Base-by-base conservation (phyloP, 2,797 vertebrate genomes). In the Triplophysa bombifrons region DNA sequence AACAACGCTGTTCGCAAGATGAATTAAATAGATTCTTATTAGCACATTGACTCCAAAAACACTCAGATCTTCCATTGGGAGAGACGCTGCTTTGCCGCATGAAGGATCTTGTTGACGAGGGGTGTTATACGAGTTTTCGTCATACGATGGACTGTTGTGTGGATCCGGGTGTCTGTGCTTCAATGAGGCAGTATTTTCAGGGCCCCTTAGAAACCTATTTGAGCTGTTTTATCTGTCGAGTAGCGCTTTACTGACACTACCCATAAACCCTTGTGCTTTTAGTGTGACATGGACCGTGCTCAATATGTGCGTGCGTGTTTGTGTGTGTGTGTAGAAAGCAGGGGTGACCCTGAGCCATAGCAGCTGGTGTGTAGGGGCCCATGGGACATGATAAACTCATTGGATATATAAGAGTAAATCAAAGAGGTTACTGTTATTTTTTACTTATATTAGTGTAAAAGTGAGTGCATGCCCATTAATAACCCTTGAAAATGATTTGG, bases 181-280 rank as follows among this genome's bases (percentile, higher is more conserved):
- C 77, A 66, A 73, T 69, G 69, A 82, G 80, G 64, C 80, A 48
- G 71, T 72, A 69, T 82, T 63, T 78, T 68, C 74, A 78, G 80
- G 76, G 71, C 78, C 80, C 75, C 76, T 68, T 51, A 61, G 75
- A 82, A 76, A 78, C 80, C 80, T 68, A 82, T 82, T 77, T 82
- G 70, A 73, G 75, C 75, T 82, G 75, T 74, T 82, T 82, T 78
- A 82, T 82, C 80, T 82, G 55, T 78, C 55, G 71, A 69, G 65
- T 69, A 74, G 70, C 44, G 80, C 75, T 82, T 67, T 78, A 65
- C 70, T 82, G 75, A 78, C 75, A 82, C 80, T 73, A 82, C 61
- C 76, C 80, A 82, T 82, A 82, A 82, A 82, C 70, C 76, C 80
- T 82, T 72, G 61, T 78, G 75, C 76, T 80, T 69, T 82, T 74